Percentiles rank a stretch among this genome's conserved stretches.
Evolutionary conservation across 1,140 invertebrate species (phyloP).

Genomic region (Pristionchus pacificus): DNA sequence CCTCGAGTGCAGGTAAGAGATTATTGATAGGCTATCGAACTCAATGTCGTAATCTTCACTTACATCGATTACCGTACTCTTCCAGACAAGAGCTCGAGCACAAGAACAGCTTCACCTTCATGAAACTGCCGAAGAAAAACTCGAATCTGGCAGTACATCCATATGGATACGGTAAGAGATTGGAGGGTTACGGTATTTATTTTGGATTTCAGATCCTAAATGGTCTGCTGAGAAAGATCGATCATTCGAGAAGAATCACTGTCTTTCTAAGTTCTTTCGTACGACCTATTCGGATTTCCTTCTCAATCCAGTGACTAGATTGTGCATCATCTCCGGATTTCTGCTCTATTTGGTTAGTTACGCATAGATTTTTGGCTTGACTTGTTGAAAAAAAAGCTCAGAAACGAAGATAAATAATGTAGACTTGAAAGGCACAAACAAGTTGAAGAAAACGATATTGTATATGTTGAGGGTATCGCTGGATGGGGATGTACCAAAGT

Average conservation of each 20-base stretch:
- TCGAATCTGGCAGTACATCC: neutral
- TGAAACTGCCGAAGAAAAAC: conserved; percentile 31
- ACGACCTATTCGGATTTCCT: conserved; percentile 78
- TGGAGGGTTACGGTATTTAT: conserved; percentile 8
- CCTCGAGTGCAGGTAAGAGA: conserved; percentile 37
- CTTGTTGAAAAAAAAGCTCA: too few relatives aligned
- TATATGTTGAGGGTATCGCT: conserved; percentile 47
- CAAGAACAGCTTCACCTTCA: conserved; percentile 54
- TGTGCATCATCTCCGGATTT: conserved; percentile 83
- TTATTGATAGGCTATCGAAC: neutral
- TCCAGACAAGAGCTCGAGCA: conserved; percentile 45
- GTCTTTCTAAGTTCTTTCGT: conserved; percentile 74
- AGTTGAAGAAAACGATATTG: conserved; percentile 44
- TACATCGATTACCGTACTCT: too few relatives aligned
- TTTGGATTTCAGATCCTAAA: too few relatives aligned
- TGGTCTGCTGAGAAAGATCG: conserved; percentile 11
- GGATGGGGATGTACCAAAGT: conserved; percentile 54
- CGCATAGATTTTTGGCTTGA: too few relatives aligned
- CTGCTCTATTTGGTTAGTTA: conserved; percentile 73
- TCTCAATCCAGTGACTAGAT: conserved; percentile 79
- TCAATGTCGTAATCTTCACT: neutral
- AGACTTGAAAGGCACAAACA: conserved; percentile 7
- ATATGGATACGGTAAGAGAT: neutral
- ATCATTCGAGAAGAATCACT: conserved; percentile 42
- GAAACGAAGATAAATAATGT: conserved; percentile 46